Percentiles rank a stretch among this genome's conserved stretches.
Evolutionary conservation across 1,140 invertebrate genomes (phyloP).

Genomic region (Scaptomyza hsui): DNA sequence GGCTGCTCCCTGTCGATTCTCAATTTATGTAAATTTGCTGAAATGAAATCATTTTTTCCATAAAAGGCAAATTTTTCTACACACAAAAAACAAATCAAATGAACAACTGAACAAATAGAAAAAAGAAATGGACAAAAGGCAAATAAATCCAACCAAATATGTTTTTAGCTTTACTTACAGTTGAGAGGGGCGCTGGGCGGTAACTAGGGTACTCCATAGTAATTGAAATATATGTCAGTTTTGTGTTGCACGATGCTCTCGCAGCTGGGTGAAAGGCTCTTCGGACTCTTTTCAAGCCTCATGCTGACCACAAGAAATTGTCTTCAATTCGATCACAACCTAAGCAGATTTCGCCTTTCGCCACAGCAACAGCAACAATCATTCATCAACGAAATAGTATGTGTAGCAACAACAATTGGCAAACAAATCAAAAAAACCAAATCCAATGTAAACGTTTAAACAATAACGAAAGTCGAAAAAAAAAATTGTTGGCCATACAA

Average conservation of each 20-base stretch:
- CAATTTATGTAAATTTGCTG: no score
- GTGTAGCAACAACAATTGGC: slow-evolving; percentile 42
- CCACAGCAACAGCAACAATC: slow-evolving; percentile 17
- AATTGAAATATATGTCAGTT: slow-evolving; percentile 12
- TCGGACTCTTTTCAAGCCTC: slow-evolving; percentile 7
- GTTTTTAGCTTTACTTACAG: neutral
- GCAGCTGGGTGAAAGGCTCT: slow-evolving; percentile 38
- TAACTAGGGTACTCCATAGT: neutral
- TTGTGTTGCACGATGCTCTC: slow-evolving; percentile 5
- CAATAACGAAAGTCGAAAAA: slow-evolving; percentile 19
- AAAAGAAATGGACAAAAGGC: neutral
- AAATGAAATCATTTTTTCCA: no score
- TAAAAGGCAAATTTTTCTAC: no score
- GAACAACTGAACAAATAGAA: no score
- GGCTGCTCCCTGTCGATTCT: no score
- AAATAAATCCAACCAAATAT: neutral
- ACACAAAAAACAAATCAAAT: no score
- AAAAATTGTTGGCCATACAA: slow-evolving; percentile 2
- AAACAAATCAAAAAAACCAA: slow-evolving; percentile 9
- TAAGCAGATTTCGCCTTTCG: slow-evolving; percentile 47
- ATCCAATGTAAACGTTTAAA: slow-evolving; percentile 16
- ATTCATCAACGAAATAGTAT: slow-evolving; percentile 39
- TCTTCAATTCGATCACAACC: slow-evolving; percentile 8
- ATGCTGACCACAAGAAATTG: slow-evolving; percentile 43
- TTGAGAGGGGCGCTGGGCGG: neutral